Evolutionary conservation across 2,888 invertebrate species (phyloP).

Genomic region (Protodeltote pygarga): DNA sequence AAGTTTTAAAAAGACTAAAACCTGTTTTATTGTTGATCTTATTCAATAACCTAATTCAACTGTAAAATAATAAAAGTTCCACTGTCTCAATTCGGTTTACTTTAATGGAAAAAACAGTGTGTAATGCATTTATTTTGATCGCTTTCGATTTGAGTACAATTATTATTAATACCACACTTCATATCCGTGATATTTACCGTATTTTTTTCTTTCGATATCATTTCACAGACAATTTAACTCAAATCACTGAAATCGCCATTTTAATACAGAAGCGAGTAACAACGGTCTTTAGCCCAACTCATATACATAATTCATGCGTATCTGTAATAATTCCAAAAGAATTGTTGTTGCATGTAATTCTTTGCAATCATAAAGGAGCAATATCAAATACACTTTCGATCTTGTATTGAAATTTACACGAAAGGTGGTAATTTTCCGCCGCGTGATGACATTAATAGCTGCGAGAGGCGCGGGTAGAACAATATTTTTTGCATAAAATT

Average conservation of each 20-base stretch:
- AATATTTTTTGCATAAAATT: constrained; percentile 75
- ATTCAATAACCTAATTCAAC: constrained; percentile 28
- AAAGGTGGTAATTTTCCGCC: constrained; percentile 82
- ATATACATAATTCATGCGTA: constrained; percentile 75
- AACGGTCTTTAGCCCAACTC: constrained; percentile 65
- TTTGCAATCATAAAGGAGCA: constrained; percentile 66
- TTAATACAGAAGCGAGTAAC: constrained; percentile 64
- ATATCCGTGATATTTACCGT: constrained; percentile 41
- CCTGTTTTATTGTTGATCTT: constrained; percentile 20
- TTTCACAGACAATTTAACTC: constrained; percentile 76
- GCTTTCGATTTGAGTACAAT: constrained; percentile 37
- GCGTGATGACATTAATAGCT: constrained; percentile 80
- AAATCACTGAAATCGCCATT: constrained; percentile 64
- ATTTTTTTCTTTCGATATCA: constrained; percentile 56
- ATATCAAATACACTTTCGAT: constrained; percentile 72
- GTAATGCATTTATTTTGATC: constrained; percentile 42
- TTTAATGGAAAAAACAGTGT: constrained; percentile 31
- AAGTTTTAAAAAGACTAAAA: constrained; percentile 17
- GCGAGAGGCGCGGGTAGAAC: constrained; percentile 63
- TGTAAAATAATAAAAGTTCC: constrained; percentile 29
- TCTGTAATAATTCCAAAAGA: constrained; percentile 64
- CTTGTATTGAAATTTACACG: constrained; percentile 79
- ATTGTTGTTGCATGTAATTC: constrained; percentile 65
- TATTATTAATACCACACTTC: constrained; percentile 38
- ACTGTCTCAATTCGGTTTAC: constrained; percentile 39